Base-by-base conservation (phyloP, 2,888 invertebrate genomes). In the Pecten maximus region DNA sequence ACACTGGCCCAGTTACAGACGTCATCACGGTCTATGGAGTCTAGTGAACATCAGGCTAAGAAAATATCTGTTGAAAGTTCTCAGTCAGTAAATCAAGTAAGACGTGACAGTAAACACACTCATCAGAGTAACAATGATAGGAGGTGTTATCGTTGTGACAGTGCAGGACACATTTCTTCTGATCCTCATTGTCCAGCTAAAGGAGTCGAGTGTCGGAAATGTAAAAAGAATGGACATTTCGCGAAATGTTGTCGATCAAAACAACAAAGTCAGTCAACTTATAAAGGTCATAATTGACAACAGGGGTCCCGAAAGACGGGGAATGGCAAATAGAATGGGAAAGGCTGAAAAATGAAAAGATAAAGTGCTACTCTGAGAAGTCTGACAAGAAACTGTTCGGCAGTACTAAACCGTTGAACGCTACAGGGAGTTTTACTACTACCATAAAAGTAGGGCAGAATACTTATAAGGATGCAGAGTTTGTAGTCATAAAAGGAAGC, bases 401-500 rank as follows among this genome's bases (percentile, higher is more conserved):
- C 0, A 89, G 89, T 87, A 35, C 87, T 15, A n/a, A 40, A 48
- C 86, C 89, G 0, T 12, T 89, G 35, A 48, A 87, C 1, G 48
- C 35, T 40, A 39, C 48, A 19, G 91, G 90, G 4, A 39, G 44
- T 16, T 90, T 91, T 44, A 87, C 35, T 3, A 60, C 91, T 87
- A 39, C 88, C 3, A 54, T 91, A 44, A 40, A 40, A 50, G 40
- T 91, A 19, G 12, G 40, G 28, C n/a, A 91, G 39, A 88, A 40
- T 23, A 19, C 35, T 3, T 2, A 44, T 23, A 44, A 89, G 19
- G 16, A 91, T 40, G 88, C 90, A 12, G 91, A 91, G 54, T 90
- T 92, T 50, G 44, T 88, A 48, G 91, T 91, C 15, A 88, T 91
- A n/a, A 87, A 89, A 60, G 91, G 88, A 8, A 44, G 87, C 35